phyloP scores from a whole-genome alignment of 2,797 vertebrate genomes.

The Protosalanx chinensis region DNA sequence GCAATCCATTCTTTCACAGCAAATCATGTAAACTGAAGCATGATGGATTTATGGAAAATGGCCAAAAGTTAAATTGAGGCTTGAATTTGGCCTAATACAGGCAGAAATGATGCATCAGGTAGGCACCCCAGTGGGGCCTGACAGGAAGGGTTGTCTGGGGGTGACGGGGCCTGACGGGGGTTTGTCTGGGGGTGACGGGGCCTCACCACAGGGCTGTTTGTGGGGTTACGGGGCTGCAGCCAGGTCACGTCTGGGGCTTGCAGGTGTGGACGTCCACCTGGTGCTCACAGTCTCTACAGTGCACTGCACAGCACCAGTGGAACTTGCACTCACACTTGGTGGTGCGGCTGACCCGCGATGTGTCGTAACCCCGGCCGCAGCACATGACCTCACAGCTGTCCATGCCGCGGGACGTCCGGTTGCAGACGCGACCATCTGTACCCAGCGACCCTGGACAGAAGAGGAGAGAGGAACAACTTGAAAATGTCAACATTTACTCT shows the following conservation, averaged over 20 bases:
- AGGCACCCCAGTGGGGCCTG: background rate
- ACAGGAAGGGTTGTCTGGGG: background rate
- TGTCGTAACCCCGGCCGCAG: constrained; percentile 93
- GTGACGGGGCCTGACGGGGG: background rate
- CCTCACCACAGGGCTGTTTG: background rate
- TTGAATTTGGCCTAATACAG: no score
- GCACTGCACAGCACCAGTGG: constrained; percentile 94
- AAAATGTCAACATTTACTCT: background rate
- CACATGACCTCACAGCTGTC: constrained; percentile 97
- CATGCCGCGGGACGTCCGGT: constrained; percentile 83
- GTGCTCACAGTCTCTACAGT: constrained; percentile 89
- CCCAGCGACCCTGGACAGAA: constrained; percentile 58
- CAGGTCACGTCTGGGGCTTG: constrained; percentile 80
- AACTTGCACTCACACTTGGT: constrained; percentile 95
- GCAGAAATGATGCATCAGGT: no score
- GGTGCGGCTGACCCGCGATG: constrained; percentile 81
- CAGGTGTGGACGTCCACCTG: constrained; percentile 91
- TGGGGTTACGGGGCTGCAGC: background rate
- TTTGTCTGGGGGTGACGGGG: background rate
- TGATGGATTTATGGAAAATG: no score
- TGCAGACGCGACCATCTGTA: constrained; percentile 85
- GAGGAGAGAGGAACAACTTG: background rate
- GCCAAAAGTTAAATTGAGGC: no score
- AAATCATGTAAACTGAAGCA: no score
- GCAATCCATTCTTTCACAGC: no score